These are phyloP conservation scores for Nephrotoma flavescens DNA, from an alignment of 2,888 invertebrate genomes.

Conservation along the genomic window DNA sequence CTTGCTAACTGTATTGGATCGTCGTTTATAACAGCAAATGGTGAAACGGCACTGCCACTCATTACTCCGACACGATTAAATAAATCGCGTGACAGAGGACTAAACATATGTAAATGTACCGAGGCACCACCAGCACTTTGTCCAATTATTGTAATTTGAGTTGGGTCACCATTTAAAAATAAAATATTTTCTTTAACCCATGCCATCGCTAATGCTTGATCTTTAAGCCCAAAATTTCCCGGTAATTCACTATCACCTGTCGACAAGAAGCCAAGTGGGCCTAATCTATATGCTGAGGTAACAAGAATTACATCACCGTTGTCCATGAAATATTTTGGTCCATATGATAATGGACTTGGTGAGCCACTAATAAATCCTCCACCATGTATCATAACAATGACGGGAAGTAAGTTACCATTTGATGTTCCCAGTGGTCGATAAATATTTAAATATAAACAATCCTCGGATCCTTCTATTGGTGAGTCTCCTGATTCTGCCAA, in stretches of 20 bases:
- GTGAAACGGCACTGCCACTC: background rate
- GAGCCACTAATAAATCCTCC: constrained; percentile 25
- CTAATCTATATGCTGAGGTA: constrained; percentile 27
- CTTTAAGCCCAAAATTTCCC: constrained; percentile 29
- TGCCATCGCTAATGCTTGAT: constrained; percentile 31
- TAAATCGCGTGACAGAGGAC: background rate
- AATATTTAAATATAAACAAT: constrained; percentile 27
- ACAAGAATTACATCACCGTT: constrained; percentile 27
- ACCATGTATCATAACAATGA: constrained; percentile 31
- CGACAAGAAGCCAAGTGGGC: constrained; percentile 25
- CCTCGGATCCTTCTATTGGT: constrained; percentile 22
- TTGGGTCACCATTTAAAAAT: constrained; percentile 19
- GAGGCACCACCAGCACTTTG: constrained; percentile 27
- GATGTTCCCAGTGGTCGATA: constrained; percentile 18
- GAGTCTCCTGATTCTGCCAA: constrained; percentile 8
- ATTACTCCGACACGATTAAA: background rate
- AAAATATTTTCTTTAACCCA: constrained; percentile 32
- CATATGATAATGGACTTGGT: constrained; percentile 8
- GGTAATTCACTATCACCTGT: constrained; percentile 23
- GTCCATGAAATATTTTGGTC: constrained; percentile 22
- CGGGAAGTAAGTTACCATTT: constrained; percentile 17
- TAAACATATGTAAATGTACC: constrained; percentile 23
- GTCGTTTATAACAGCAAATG: background rate
- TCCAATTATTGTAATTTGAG: constrained; percentile 19
- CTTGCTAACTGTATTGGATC: constrained; percentile 25